A percentile compares a stretch with the other conserved stretches of the same genome.
phyloP scores from a whole-genome alignment of 2,797 vertebrate species.

The Sebastes vulpes region DNA sequence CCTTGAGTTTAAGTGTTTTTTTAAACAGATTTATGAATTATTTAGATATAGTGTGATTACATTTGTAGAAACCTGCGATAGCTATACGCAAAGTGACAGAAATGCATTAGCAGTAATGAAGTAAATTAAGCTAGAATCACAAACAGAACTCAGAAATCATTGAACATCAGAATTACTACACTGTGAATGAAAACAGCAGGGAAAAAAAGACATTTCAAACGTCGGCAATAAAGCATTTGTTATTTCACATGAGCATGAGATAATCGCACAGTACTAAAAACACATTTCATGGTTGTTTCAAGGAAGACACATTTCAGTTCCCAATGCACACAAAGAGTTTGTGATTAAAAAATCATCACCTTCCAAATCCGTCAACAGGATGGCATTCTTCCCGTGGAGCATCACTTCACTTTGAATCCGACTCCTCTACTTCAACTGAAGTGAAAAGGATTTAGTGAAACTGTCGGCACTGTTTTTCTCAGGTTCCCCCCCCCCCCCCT shows the following conservation, averaged over 20 bases:
- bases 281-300: slow-evolving; percentile 74
- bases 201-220: slow-evolving; percentile 24
- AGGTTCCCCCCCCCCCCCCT: neutral
- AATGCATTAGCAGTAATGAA: slow-evolving; percentile 60
- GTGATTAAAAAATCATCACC: slow-evolving; percentile 39
- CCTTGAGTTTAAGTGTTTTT: slow-evolving; percentile 81
- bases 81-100: slow-evolving; percentile 48
- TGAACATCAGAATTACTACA: slow-evolving; percentile 47
- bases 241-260: slow-evolving; percentile 62
- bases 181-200: slow-evolving; percentile 35
- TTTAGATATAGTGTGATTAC: slow-evolving; percentile 82
- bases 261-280: slow-evolving; percentile 47
- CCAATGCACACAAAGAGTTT: slow-evolving; percentile 27
- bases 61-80: slow-evolving; percentile 53
- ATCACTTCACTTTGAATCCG: slow-evolving; percentile 19
- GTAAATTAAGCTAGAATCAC: slow-evolving; percentile 29
- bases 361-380: slow-evolving; percentile 20
- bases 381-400: slow-evolving; percentile 3
- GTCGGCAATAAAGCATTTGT: slow-evolving; percentile 45
- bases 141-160: slow-evolving; percentile 60
- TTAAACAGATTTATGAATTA: slow-evolving; percentile 88
- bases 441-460: slow-evolving; percentile 36
- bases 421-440: slow-evolving; percentile 14
- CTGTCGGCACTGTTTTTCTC: slow-evolving; percentile 36
- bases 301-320: slow-evolving; percentile 77